Percentiles rank a stretch among this genome's conserved stretches.
phyloP scores from a whole-genome alignment of 1,140 invertebrate genomes.

The Xylocopa sonorina region DNA sequence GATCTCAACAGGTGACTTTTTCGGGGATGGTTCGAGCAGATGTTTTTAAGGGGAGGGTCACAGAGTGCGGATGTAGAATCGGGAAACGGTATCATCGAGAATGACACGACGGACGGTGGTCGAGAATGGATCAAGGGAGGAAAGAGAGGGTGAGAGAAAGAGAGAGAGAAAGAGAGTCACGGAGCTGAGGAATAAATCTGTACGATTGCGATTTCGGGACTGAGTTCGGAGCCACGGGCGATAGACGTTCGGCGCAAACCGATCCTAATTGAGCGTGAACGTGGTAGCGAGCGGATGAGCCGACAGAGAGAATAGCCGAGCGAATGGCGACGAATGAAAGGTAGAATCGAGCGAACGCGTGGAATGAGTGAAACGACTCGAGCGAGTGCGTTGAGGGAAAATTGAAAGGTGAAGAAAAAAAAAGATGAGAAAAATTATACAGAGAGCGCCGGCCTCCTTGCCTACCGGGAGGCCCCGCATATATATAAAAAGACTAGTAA shows the following conservation, averaged over 20 bases:
- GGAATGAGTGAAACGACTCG: constrained; percentile 66
- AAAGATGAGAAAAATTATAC: constrained; percentile 80
- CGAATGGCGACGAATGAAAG: constrained; percentile 54
- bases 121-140: constrained; percentile 40
- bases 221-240: constrained; percentile 81
- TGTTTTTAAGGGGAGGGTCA: background rate
- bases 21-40: constrained; percentile 14
- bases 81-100: constrained; percentile 51
- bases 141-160: constrained; percentile 51
- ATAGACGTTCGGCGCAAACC: constrained; percentile 82
- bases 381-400: constrained; percentile 62
- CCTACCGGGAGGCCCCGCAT: constrained; percentile 81
- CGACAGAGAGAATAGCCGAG: constrained; percentile 56
- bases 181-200: constrained; percentile 66
- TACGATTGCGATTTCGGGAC: constrained; percentile 76
- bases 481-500: constrained; percentile 79
- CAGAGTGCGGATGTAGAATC: background rate
- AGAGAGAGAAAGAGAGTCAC: constrained; percentile 59
- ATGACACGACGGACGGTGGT: constrained; percentile 66
- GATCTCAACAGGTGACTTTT: constrained; percentile 78
- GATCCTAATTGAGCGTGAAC: constrained; percentile 77
- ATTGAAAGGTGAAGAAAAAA: constrained; percentile 48
- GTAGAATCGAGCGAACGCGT: constrained; percentile 31
- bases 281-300: constrained; percentile 60
- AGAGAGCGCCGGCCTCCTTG: constrained; percentile 81